phyloP scores from a whole-genome alignment of 2,797 vertebrate genomes.

The Anguilla megastoma region DNA sequence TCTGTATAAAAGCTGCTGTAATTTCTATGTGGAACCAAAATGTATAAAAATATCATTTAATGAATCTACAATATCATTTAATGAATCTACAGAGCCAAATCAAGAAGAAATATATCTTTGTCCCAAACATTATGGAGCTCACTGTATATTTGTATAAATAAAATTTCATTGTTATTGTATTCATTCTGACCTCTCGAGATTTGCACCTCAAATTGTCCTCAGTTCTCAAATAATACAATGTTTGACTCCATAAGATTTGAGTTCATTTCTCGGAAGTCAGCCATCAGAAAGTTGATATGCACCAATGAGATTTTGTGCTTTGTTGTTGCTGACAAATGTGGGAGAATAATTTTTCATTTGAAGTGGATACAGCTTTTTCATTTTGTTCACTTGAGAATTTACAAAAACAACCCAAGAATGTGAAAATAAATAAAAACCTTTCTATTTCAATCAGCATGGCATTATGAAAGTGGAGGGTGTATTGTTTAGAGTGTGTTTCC shows the following conservation, averaged over 20 bases:
- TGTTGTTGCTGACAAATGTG: neutral
- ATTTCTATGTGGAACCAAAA: no score
- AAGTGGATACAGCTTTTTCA: neutral
- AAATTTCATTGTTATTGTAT: neutral
- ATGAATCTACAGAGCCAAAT: no score
- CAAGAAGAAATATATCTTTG: no score
- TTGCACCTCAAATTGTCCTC: neutral
- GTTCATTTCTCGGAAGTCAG: neutral
- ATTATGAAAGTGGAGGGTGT: neutral
- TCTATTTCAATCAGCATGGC: neutral
- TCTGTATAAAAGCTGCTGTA: no score
- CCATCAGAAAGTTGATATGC: neutral
- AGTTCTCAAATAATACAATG: neutral
- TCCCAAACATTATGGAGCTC: no score
- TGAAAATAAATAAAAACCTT: neutral
- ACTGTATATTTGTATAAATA: neutral
- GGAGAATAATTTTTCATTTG: neutral
- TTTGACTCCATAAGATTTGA: neutral
- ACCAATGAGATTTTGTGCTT: neutral
- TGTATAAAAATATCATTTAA: no score
- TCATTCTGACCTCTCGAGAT: neutral
- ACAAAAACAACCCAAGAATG: neutral
- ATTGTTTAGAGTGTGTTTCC: neutral
- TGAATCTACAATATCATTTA: no score
- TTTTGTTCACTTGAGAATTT: neutral